Percentiles rank a stretch among this genome's conserved stretches.
Conservation (phyloP, 1,140 invertebrate genomes). For the Zaprionus camerounensis region DNA sequence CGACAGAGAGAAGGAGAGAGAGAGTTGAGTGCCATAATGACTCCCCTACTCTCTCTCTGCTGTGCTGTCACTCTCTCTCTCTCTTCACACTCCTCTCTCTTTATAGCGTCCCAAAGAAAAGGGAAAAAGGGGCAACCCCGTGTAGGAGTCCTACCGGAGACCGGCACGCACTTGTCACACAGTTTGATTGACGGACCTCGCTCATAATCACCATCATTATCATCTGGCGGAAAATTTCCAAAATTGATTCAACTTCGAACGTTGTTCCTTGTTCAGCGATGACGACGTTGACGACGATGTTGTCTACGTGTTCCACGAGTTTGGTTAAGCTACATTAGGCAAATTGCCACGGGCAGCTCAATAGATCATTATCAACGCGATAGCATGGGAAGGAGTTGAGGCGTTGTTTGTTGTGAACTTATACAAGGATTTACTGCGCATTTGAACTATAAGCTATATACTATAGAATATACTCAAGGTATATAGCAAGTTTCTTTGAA, state of each 20-base stretch:
- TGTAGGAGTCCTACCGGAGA: not conserved
- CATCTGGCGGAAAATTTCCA: slow-evolving; percentile 71
- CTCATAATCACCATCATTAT: slow-evolving; percentile 56
- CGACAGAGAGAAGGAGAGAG: not conserved
- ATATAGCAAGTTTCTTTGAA: too few relatives aligned
- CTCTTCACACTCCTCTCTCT: not conserved
- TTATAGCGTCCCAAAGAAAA: not conserved
- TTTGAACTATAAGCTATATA: not conserved
- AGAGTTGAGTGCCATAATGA: not conserved
- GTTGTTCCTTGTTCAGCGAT: too few relatives aligned
- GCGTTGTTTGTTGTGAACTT: not conserved
- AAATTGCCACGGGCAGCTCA: slow-evolving; percentile 2
- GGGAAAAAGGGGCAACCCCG: not conserved
- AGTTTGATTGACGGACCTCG: slow-evolving; percentile 59
- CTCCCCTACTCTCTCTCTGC: not conserved
- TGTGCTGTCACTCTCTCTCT: not conserved
- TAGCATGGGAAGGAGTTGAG: not conserved
- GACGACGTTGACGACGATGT: slow-evolving; percentile 9
- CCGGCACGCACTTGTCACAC: slow-evolving; percentile 46
- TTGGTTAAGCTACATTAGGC: not conserved
- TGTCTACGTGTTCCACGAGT: not conserved
- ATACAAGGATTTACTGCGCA: not conserved
- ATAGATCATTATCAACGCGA: not conserved
- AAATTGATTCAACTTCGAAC: slow-evolving; percentile 46
- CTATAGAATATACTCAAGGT: too few relatives aligned